phyloP scores from a whole-genome alignment of 1,140 invertebrate species.

The Semibalanus balanoides region DNA sequence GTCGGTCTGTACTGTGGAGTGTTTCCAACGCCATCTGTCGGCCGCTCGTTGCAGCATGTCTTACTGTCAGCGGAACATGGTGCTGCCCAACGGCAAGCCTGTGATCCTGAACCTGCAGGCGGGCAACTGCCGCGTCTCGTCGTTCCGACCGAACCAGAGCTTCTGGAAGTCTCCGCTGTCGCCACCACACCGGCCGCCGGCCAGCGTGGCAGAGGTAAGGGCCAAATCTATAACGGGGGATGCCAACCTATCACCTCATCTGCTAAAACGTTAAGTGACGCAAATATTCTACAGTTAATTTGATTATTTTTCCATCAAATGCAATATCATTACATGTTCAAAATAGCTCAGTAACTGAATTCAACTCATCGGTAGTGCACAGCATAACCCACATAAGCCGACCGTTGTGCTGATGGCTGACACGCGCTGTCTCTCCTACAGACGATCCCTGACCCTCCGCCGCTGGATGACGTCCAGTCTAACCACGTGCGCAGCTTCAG shows the following conservation, averaged over 20 bases:
- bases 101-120: slow-evolving; percentile 53
- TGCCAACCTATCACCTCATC: too few species aligned
- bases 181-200: too few species aligned
- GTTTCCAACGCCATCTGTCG: too few species aligned
- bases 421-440: neutral
- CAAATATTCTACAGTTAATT: too few species aligned
- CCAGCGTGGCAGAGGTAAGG: neutral
- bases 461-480: neutral
- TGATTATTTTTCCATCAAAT: too few species aligned
- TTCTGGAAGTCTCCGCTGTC: neutral
- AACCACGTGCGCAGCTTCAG: neutral
- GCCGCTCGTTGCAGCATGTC: slow-evolving; percentile 44
- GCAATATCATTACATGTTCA: too few species aligned
- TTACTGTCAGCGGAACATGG: slow-evolving; percentile 55
- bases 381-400: too few species aligned
- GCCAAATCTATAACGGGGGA: neutral
- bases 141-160: neutral
- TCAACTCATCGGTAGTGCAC: too few species aligned
- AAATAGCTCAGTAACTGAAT: too few species aligned
- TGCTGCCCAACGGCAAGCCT: slow-evolving; percentile 54
- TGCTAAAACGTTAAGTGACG: too few species aligned
- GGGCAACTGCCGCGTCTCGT: slow-evolving; percentile 48
- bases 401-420: too few species aligned
- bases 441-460: neutral
- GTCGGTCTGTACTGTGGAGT: too few species aligned